These are phyloP conservation scores for Deilephila porcellus DNA, from an alignment of 2,888 invertebrate genomes.

Conservation along the genomic window DNA sequence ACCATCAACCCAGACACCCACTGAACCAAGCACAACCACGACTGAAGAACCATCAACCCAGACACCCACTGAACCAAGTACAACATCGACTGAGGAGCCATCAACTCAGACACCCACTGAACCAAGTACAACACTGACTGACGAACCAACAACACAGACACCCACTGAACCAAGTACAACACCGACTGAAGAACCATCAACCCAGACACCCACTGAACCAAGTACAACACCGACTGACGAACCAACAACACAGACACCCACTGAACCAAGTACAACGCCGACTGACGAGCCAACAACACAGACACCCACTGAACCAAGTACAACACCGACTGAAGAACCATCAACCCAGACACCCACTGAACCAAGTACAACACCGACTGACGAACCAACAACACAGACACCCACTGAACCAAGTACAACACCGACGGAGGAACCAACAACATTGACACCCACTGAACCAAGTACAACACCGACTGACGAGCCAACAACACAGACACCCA, in stretches of 20 bases:
- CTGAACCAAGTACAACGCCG: not conserved
- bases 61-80: not conserved
- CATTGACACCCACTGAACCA: slow-evolving; percentile 1
- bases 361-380: not conserved
- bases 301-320: not conserved
- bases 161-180: slow-evolving; percentile 17
- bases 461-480: slow-evolving; percentile 18
- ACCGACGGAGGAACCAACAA: slow-evolving; percentile 25
- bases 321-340: not conserved
- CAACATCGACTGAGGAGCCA: slow-evolving; percentile 14
- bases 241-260: not conserved
- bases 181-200: not conserved
- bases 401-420: slow-evolving; percentile 22
- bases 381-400: not conserved
- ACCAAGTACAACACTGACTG: not conserved
- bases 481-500: not conserved
- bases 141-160: slow-evolving; percentile 19
- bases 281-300: not conserved
- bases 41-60: not conserved
- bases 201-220: not conserved
- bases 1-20: slow-evolving; percentile 11
- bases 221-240: slow-evolving; percentile 5
- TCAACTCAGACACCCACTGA: not conserved
- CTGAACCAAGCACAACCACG: slow-evolving; percentile 4
- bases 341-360: not conserved